A percentile compares a stretch with the other conserved stretches of the same genome.
phyloP scores from a whole-genome alignment of 2,113 vertebrate species.

The Calypte anna region DNA sequence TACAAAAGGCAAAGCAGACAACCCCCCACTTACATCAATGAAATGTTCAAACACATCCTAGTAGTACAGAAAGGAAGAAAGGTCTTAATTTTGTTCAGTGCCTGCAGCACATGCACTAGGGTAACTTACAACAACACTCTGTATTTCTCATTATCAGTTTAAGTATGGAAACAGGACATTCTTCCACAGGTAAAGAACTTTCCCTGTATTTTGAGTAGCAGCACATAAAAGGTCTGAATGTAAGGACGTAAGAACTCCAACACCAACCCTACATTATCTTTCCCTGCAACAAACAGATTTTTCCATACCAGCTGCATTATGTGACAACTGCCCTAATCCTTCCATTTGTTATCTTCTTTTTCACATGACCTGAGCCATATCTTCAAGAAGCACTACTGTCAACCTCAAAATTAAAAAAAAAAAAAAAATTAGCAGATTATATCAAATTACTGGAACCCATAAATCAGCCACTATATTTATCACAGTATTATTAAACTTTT shows the following conservation, averaged over 20 bases:
- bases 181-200: background rate
- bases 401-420: background rate
- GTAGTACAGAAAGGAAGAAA: background rate
- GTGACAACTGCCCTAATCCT: background rate
- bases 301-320: background rate
- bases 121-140: accelerated
- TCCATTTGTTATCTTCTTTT: background rate
- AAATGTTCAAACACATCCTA: background rate
- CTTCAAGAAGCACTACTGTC: background rate
- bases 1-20: background rate
- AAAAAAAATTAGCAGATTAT: background rate
- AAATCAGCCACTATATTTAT: background rate
- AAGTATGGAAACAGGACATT: background rate
- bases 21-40: accelerated
- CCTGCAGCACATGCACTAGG: accelerated
- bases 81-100: background rate
- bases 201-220: background rate
- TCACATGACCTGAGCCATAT: background rate
- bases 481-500: background rate
- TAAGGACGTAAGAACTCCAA: background rate
- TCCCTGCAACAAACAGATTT: background rate
- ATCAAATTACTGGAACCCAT: background rate
- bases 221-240: accelerated
- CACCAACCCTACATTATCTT: background rate
- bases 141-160: background rate